phyloP scores from a whole-genome alignment of 2,888 invertebrate species.

The Philereme transversata region DNA sequence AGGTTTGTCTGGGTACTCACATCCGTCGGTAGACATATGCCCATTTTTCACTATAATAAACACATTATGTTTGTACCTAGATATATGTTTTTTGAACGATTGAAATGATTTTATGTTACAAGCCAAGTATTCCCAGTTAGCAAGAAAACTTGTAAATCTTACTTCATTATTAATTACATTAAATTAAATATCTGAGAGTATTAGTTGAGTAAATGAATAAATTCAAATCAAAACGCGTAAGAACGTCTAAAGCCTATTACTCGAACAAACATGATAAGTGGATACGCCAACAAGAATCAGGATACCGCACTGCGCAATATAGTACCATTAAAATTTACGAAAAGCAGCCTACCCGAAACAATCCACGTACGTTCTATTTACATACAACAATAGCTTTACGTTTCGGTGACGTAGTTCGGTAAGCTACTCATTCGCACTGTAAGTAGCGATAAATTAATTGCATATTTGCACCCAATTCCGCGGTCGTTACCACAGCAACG shows the following conservation, averaged over 20 bases:
- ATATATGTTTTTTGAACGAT: no score
- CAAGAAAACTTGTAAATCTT: no score
- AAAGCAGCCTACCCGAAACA: constrained; percentile 64
- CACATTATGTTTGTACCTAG: no score
- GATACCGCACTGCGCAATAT: constrained; percentile 67
- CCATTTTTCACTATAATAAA: no score
- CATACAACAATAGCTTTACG: constrained; percentile 48
- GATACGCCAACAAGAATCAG: constrained; percentile 44
- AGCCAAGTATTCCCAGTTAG: no score
- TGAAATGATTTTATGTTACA: no score
- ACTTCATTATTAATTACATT: no score
- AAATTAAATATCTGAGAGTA: not conserved
- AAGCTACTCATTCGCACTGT: constrained; percentile 29
- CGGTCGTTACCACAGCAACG: constrained; percentile 36
- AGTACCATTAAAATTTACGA: constrained; percentile 69
- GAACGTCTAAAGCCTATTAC: constrained; percentile 36
- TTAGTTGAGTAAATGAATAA: constrained; percentile 17
- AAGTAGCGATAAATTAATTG: constrained; percentile 43
- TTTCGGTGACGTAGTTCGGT: constrained; percentile 52
- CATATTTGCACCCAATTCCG: constrained; percentile 38
- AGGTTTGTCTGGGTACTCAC: no score
- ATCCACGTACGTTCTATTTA: constrained; percentile 59
- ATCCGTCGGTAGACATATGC: no score
- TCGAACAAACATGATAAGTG: constrained; percentile 29
- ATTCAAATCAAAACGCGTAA: constrained; percentile 23